A percentile compares a stretch with the other conserved stretches of the same genome.
Evolutionary conservation across 2,888 invertebrate species (phyloP).

Genomic region (Chironomus riparius): DNA sequence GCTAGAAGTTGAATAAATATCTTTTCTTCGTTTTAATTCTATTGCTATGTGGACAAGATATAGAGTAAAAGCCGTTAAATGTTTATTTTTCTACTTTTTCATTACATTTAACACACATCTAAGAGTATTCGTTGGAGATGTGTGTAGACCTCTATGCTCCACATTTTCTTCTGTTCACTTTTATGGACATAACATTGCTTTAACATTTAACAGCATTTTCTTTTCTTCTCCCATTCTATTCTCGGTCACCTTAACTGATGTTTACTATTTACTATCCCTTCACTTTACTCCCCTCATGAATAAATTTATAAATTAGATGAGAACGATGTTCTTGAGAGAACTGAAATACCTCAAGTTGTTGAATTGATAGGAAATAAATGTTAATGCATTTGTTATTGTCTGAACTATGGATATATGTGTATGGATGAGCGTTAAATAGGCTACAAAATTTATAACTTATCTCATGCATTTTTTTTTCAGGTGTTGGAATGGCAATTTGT

Average conservation of each 20-base stretch:
- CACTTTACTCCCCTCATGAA: constrained; percentile 14
- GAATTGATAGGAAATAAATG: constrained; percentile 17
- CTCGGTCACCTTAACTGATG: background rate
- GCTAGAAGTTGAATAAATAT: constrained; percentile 26
- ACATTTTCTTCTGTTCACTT: background rate
- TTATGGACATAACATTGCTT: background rate
- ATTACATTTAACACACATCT: constrained; percentile 23
- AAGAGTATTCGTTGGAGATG: background rate
- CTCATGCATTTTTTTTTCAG: constrained; percentile 44
- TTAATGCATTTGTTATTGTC: constrained; percentile 18
- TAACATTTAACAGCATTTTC: background rate
- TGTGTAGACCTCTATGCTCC: background rate
- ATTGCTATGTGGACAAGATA: background rate
- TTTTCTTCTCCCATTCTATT: background rate
- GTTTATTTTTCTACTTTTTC: constrained; percentile 23
- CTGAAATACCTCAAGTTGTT: background rate
- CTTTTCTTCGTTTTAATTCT: background rate
- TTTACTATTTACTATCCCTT: background rate
- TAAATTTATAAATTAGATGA: constrained; percentile 23
- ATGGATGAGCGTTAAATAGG: background rate
- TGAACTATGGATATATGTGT: background rate
- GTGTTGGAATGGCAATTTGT: constrained; percentile 93
- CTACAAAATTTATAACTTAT: too few relatives aligned
- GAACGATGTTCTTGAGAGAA: background rate
- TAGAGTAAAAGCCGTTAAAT: constrained; percentile 18